Evolutionary conservation across 92 coral and sea anemone genomes (phyloP).

Genomic region (Chrysogorgia sp.): DNA sequence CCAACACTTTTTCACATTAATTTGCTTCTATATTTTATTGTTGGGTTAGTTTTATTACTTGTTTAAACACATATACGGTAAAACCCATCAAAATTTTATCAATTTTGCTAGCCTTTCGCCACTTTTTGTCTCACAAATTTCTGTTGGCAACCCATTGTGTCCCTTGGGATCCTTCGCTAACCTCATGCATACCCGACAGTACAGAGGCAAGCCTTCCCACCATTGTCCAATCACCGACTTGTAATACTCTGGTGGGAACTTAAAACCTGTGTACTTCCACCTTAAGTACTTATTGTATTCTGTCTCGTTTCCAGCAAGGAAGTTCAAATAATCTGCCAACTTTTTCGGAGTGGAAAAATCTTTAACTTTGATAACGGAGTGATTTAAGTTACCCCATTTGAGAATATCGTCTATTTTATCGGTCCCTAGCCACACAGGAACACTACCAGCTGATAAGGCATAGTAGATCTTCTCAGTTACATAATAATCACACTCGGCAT

Average conservation of each 20-base stretch:
- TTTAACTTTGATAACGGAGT: conserved; percentile 87
- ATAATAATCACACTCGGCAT: conserved; percentile 96
- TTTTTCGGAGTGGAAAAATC: conserved; percentile 87
- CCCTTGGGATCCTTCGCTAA: conserved; percentile 72
- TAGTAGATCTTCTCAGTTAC: conserved; percentile 88
- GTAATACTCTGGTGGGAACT: conserved; percentile 65
- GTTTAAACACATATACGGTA: too few species aligned
- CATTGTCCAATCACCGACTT: conserved; percentile 86
- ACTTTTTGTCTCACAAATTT: conserved; percentile 6
- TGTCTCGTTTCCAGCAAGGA: conserved; percentile 78
- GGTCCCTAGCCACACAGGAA: conserved; percentile 91
- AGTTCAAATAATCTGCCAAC: conserved; percentile 71
- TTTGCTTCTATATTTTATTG: too few species aligned
- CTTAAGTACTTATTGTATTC: conserved; percentile 91
- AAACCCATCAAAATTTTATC: background rate
- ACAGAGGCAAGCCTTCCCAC: conserved; percentile 93
- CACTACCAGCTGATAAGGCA: conserved; percentile 89
- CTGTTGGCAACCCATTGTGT: conserved; percentile 29
- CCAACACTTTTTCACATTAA: too few species aligned
- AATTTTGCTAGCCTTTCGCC: conserved; percentile 28
- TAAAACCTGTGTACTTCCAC: conserved; percentile 93
- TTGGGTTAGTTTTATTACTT: too few species aligned
- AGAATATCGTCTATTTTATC: conserved; percentile 91
- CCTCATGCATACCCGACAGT: conserved; percentile 97
- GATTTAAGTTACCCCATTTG: conserved; percentile 80